Conservation (phyloP, 2,888 invertebrate genomes). For the Oligia latruncula region DNA sequence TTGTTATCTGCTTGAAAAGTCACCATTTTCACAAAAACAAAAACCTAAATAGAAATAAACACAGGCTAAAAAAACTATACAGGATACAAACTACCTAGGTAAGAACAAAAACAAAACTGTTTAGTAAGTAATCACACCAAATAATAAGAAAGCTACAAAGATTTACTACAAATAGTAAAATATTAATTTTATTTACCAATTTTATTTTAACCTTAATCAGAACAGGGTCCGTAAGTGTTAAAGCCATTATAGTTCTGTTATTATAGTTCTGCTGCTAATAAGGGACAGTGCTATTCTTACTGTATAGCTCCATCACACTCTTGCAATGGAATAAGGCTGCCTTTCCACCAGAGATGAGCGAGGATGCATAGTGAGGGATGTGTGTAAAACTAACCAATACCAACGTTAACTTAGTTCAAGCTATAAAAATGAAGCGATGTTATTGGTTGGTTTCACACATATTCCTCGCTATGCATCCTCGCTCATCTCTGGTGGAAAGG, state of each 20-base stretch:
- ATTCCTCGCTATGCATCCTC: too few relatives aligned
- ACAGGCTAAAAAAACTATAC: conserved; percentile 14
- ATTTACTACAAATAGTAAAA: neutral
- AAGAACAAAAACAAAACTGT: conserved; percentile 1
- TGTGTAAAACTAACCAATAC: too few relatives aligned
- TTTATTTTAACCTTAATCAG: neutral
- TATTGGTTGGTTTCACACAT: too few relatives aligned
- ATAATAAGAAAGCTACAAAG: neutral
- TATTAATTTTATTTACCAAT: too few relatives aligned
- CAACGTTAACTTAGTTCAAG: too few relatives aligned
- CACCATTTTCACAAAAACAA: conserved; percentile 10
- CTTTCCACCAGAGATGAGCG: too few relatives aligned
- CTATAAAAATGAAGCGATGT: too few relatives aligned
- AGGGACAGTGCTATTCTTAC: neutral
- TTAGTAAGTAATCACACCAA: neutral
- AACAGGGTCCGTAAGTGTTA: neutral
- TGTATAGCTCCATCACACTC: neutral
- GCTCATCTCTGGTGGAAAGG: too few relatives aligned
- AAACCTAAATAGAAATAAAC: conserved; percentile 21
- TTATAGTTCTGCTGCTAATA: neutral
- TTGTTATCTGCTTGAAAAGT: conserved; percentile 19
- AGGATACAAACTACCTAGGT: neutral
- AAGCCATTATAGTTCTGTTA: neutral
- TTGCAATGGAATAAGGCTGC: neutral
- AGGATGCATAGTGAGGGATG: too few relatives aligned